Evolutionary conservation across 2,113 vertebrate genomes (phyloP).

Genomic region (Upupa epops): DNA sequence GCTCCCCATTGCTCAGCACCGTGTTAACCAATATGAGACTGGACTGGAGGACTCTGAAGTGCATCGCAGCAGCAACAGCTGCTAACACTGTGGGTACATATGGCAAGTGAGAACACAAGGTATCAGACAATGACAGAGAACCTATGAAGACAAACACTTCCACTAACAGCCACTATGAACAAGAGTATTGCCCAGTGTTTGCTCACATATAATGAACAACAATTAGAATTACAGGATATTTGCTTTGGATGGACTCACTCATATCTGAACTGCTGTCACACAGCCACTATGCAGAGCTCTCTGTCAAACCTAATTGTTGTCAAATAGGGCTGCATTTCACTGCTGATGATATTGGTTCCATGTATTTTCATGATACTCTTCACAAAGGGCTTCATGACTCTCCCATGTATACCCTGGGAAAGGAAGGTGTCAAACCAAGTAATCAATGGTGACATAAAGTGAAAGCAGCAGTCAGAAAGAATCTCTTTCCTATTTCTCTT

Average conservation of each 20-base stretch:
- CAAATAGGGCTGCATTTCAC: neutral
- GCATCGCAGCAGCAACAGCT: neutral
- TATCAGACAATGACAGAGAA: neutral
- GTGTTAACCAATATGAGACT: fast-evolving
- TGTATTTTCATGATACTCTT: neutral
- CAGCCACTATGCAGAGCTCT: neutral
- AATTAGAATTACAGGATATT: neutral
- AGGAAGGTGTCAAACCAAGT: neutral
- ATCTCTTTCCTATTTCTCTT: neutral
- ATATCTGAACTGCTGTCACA: neutral
- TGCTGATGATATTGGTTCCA: neutral
- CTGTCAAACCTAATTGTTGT: neutral
- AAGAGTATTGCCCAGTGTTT: neutral
- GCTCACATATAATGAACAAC: neutral
- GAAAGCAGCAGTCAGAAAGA: neutral
- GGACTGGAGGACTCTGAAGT: neutral
- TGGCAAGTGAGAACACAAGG: neutral
- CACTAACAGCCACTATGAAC: neutral
- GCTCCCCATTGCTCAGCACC: neutral
- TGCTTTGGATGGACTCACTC: neutral
- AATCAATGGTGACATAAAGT: neutral
- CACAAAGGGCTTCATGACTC: neutral
- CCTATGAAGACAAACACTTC: fast-evolving
- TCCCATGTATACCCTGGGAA: fast-evolving
- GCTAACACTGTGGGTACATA: neutral